Evolutionary conservation across 35 echinoderm and acorn worm genomes (phyloP), one percentile per base, ranked within the genome.

Genomic region (Strongylocentrotus purpuratus): DNA sequence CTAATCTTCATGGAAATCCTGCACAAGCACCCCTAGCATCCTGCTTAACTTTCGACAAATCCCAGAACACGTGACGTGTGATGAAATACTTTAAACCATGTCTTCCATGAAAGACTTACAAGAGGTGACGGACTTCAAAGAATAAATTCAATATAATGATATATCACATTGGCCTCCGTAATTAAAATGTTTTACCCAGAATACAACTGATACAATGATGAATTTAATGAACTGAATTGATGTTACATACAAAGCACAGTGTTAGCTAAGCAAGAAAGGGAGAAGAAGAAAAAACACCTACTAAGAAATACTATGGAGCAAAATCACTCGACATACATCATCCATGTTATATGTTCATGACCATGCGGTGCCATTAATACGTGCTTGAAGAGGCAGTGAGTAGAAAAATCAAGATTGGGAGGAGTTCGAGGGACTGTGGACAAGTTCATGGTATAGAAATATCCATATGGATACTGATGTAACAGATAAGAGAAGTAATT

Each of bases 1-100:
- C 46, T 93, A 93, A 93, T 93, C 91, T 46, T 31, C n/a, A 31
- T 47, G 48, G 48, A 93, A 46, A 78, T 22, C 65, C 65, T 78
- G 65, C 65, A 78, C 65, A 78, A 78, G 65, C 65, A 78, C 65
- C 65, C 65, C 22, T 22, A 78, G 65, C 65, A 78, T 78, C 65
- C 20, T n/a, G 65, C 65, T 78, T 15, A 55, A 55, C 50, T 55
- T 55, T 55, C 50, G 10, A 14, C 65, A 78, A 78, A 78, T 78
- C 65, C 65, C 20, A 22, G 65, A 78, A 78, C 65, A 78, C 28
- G 65, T n/a, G n/a, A n/a, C n/a, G n/a, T 78, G 65, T 78, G 65
- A 78, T 78, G 22, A n/a, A 6, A 78, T 28, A 25, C 25, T 78
- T n/a, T 78, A 22, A n/a, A n/a, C 65, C 65, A 78, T n/a, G 20